Base-by-base conservation (phyloP, 2,888 invertebrate genomes). In the Ypsolopha scabrella region DNA sequence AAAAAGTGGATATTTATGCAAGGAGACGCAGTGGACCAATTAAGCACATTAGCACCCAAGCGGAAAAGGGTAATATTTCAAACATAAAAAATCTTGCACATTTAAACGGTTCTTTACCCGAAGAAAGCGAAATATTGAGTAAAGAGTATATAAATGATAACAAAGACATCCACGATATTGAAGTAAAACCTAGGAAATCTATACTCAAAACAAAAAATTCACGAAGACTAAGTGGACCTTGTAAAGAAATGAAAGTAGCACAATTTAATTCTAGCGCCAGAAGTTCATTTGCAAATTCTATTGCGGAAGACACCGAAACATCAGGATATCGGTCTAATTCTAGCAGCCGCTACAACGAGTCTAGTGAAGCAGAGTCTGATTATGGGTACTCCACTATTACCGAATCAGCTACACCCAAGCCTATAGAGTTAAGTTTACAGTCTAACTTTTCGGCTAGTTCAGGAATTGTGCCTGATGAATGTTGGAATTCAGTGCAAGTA, bases 301-400 rank as follows among this genome's bases (percentile, higher is more conserved):
- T 68, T 54, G 64, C 72, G 13, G 86, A 82, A 52, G 87, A 85
- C 53, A 82, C 86, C 11, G 86, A 86, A 61, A 86, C 83, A 38
- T 89, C 89, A 2, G 90, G 89, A 0, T 90, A 90, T 57, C 77
- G 86, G 60, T 88, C 89, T 0, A 83, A 75, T 56, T 73, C 79
- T 7, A 80, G 85, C 56, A 79, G 81, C 58, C 74, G 80, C 13
- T 76, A 77, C 50, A 74, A 75, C 53, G 82, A 82, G 61, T 75
- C 68, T 2, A 86, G 83, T 67, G 88, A 87, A 60, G 80, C 79
- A n/a, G 89, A 89, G 60, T 90, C 88, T 13, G 90, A 90, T 59
- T 89, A 89, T 60, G 88, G 88, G 24, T 92, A 92, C 65, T 83
- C 89, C 0, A 90, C 89, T 8, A 89, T 92, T 53, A 88, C 88